These are phyloP conservation scores for Drosophila histrio DNA, from an alignment of 2,888 invertebrate genomes.

Conservation along the genomic window DNA sequence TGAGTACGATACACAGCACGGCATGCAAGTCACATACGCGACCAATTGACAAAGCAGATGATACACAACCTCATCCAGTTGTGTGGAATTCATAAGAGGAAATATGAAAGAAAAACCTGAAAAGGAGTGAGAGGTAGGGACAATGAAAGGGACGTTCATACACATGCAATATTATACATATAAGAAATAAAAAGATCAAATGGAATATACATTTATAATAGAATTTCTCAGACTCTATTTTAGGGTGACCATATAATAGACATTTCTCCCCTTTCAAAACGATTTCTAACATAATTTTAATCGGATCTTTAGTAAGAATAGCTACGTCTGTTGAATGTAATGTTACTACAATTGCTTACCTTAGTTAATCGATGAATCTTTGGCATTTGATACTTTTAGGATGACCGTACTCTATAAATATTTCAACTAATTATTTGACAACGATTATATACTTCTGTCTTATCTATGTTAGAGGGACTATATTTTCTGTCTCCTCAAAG, in stretches of 20 bases:
- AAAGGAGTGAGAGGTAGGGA: conserved; percentile 3
- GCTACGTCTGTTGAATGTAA: too few species aligned
- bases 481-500: too few species aligned
- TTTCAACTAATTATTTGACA: too few species aligned
- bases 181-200: not conserved
- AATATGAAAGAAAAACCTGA: not conserved
- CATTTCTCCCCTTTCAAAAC: not conserved
- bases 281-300: too few species aligned
- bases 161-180: not conserved
- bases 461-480: too few species aligned
- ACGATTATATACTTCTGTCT: too few species aligned
- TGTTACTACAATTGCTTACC: too few species aligned
- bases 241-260: not conserved
- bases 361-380: too few species aligned
- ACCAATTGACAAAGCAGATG: conserved; percentile 19
- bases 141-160: not conserved
- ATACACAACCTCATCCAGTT: conserved; percentile 15
- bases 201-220: not conserved
- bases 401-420: too few species aligned
- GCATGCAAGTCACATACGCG: conserved; percentile 55
- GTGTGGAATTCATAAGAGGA: conserved; percentile 23
- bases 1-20: conserved; percentile 1
- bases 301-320: too few species aligned
- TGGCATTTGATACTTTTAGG: too few species aligned
- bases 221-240: not conserved